A percentile compares a stretch with the other conserved stretches of the same genome.
These are phyloP conservation scores for Burhinus oedicnemus DNA, from an alignment of 2,113 vertebrate species.

Conservation along the genomic window DNA sequence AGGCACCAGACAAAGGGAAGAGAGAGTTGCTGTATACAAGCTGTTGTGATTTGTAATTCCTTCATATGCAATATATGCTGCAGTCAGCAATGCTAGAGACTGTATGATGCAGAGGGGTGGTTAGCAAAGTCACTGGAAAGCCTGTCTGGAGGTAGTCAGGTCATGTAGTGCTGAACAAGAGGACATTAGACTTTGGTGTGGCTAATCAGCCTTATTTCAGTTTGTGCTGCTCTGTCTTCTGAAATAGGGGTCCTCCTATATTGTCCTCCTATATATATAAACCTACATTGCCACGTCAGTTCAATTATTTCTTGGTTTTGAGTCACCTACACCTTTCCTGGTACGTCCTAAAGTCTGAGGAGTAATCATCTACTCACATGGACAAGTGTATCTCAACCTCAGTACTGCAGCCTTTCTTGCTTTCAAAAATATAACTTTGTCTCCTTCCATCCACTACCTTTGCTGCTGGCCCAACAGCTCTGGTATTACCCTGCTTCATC, in stretches of 20 bases:
- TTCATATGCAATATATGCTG: background rate
- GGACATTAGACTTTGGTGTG: background rate
- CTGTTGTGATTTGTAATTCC: background rate
- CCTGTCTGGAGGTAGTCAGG: background rate
- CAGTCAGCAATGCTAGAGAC: background rate
- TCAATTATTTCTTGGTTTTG: background rate
- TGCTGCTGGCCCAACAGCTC: background rate
- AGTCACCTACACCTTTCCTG: background rate
- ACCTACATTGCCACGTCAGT: background rate
- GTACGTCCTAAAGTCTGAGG: background rate
- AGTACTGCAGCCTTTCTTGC: background rate
- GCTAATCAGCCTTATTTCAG: background rate
- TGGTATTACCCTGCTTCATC: background rate
- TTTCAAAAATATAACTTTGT: background rate
- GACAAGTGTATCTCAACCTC: background rate
- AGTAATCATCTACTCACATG: background rate
- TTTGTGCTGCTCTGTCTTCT: background rate
- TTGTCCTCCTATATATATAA: no score
- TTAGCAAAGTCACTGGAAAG: background rate
- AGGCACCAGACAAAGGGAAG: background rate
- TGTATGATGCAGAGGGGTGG: rapidly evolving
- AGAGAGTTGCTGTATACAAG: background rate
- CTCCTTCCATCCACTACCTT: background rate
- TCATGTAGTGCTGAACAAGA: background rate
- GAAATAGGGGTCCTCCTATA: background rate